Base-by-base conservation (phyloP, 2,888 invertebrate genomes). In the Sphaerophoria rueppellii region DNA sequence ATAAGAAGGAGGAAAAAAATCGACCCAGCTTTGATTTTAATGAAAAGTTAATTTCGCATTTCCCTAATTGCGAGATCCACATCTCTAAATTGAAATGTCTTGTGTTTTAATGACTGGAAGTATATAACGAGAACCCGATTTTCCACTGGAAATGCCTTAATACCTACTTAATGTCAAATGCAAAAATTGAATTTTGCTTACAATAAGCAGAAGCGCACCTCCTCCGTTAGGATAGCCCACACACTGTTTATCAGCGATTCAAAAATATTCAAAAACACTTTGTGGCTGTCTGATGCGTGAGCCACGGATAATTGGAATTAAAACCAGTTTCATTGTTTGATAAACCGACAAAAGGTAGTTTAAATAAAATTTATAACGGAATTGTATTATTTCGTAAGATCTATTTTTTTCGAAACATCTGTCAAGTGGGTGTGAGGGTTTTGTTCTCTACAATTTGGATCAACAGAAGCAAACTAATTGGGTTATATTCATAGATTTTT, bases 211-310 rank as follows among this genome's bases (percentile, higher is more conserved):
- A 2, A 24, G 24, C 24, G 2, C 24, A 24, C 24, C 24, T 24
- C 24, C 24, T 24, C 24, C 24, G 24, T 24, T 24, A 24, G 11
- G 37, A 34, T 43, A 69, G 11, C 65, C 52, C n/a, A 57, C 46
- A 75, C 48, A 43, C 63, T 24, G 24, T 24, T 81, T 58, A 75
- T 75, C 75, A 67, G 52, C 37, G 16, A 76, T 71, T 81, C 60
- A 65, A 71, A 81, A 46, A 46, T 58, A 76, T 81, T 63, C 46
- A 80, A 61, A 73, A 32, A 73, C 43, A 12, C 12, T 60, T 54
- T 37, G 60, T 24, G 60, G 48, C 61, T 16, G 32, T 43, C 61
- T 11, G 16, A 5, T 61, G 48, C 67, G 69, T 70, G 61, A 37
- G 55, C 37, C 54, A 54, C 14, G 69, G 73, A 54, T 58, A 6